Evolutionary conservation across 2,113 vertebrate genomes (phyloP), one percentile per base, ranked within the genome.

Genomic region (Microcebus ravelobensis): DNA sequence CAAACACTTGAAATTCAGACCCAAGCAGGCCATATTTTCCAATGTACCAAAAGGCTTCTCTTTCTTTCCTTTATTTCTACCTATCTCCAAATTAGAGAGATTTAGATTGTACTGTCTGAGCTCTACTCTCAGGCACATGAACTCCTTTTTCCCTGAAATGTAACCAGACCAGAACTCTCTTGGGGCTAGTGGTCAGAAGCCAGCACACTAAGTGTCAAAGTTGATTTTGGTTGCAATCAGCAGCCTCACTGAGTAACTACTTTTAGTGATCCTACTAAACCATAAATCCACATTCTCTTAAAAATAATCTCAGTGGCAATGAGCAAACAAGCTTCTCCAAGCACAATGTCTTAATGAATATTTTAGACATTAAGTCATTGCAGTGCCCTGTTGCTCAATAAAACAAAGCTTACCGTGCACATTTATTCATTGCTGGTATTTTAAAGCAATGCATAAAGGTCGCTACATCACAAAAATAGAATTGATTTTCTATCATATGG

Each of bases 271-370:
- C 70, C 34, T 50, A 55, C 31, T 65, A 77, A 87, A 90, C 31
- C 67, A 71, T 31, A 95, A 81, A 76, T 73, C 39, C 15, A 45
- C 79, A 81, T 81, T 80, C 23, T 61, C 71, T 93, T 50, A 77
- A 94, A 96, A 95, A 86, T 20, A 79, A 80, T 95, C 23, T 87
- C 52, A 79, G 59, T 29, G 61, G 15, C 80, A 86, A 70, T 6
- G 29, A 68, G 45, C 52, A 84, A n/a, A 67, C 31, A 70, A 34
- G 71, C 13, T 94, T 93, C 50, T 90, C 39, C 36, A 89, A 59
- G n/a, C 20, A 76, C 21, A 9, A 90, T 74, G 45, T 91, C 77
- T 96, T 86, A 86, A 95, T 73, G 90, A 93, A 71, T 73, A 95
- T 34, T 81, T 90, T 34, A 61, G 65, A 80, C 20, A 52, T 63